Evolutionary conservation across 2,113 vertebrate genomes (phyloP), one percentile per base, ranked within the genome.

Genomic region (Toxotes jaculatrix): DNA sequence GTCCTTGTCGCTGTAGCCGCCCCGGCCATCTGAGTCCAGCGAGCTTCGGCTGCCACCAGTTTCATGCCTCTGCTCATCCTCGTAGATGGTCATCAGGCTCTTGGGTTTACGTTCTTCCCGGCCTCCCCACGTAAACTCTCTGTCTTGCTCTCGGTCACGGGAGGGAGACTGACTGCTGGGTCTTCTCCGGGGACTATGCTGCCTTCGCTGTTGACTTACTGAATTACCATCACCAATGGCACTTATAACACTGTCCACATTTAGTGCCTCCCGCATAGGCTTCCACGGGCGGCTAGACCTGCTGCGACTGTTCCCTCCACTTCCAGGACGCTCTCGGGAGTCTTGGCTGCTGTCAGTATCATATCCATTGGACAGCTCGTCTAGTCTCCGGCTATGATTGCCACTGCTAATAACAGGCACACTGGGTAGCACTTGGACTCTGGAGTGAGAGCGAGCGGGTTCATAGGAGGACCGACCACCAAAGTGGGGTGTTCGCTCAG

Each of bases 31-130:
- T 0, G 95, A 96, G 69, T 98, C 98, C 82, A 97, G 89, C 0
- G 97, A 97, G 80, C 94, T 97, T 53, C 94, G 93, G 88, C 96
- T 97, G 79, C 96, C 96, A 0, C 96, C 95, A 0, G 78, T 93
- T 71, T 96, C 97, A 1, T 96, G 96, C 86, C 95, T 96, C 42
- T 93, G 94, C 90, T 98, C 98, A 14, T 99, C 97, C 92, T 99
- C 98, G 21, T 98, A 98, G 60, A 99, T 99, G 47, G 98, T 99
- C 97, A 97, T 96, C 56, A 99, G 93, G 65, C 94, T 94, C 89
- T 97, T 97, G 17, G 95, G 96, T 86, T 95, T 95, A n/a, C 92
- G 91, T n/a, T 93, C 96, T 59, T 97, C 96, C 57, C 92, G 93
- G 0, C 92, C 82, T 73, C 93, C 84, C 95, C 95, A 95, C 0